Base-by-base conservation (phyloP, 2,113 vertebrate species). In the Triplophysa dalaica region DNA sequence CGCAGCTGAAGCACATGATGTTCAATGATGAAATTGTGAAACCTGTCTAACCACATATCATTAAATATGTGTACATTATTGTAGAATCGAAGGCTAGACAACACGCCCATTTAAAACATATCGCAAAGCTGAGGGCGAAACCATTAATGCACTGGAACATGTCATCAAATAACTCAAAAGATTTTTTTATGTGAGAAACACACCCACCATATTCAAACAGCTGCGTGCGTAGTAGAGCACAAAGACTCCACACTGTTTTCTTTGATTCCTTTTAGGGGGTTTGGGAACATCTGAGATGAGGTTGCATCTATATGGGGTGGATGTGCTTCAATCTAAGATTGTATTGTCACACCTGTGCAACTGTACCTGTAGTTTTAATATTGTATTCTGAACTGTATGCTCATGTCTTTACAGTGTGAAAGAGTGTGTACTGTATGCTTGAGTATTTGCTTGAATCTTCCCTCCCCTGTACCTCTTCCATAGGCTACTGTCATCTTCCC, bases 311-410 rank as follows among this genome's bases (percentile, higher is more conserved):
- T 82, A 67, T 64, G 33, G 66, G 64, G 58, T 83, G 86, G 82
- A 77, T 87, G 87, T 88, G 83, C 88, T 89, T 91, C 86, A 90
- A 89, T 92, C 89, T 88, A 89, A 87, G 91, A 93, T 92, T 92
- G 92, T 92, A 93, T 91, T 87, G 88, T 90, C 89, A 90, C 90
- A 90, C 86, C 90, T 91, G 90, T 92, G 89, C 74, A 87, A 86
- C 89, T 89, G 92, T 88, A 84, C 88, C 88, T 91, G 91, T 92
- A 93, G 90, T 89, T 91, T 92, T 87, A 80, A 75, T 91, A 86
- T 90, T 90, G 89, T 90, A 92, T 88, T 90, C 88, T 88, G 86
- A 86, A 87, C 83, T 89, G 86, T 72, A 81, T 89, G 87, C 69
- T 61, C 68, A 50, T 63, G 63, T 70, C 69, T 67, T 89, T 84